Evolutionary conservation across 2,888 invertebrate species (phyloP), one percentile per base, ranked within the genome.

Genomic region (Shargacucullia verbasci): DNA sequence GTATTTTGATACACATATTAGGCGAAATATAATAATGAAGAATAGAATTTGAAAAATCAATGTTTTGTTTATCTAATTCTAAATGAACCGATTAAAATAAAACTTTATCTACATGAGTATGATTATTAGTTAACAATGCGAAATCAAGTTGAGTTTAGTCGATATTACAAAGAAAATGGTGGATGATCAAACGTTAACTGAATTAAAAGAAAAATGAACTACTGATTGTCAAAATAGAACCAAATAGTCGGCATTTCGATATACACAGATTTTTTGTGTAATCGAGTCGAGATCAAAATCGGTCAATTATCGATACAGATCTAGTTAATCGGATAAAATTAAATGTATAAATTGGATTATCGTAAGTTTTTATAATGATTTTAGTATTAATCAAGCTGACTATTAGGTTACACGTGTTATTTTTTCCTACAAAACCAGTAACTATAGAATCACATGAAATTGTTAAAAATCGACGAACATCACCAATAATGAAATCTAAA

Each of bases 171-270:
- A 14, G 11, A 15, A 33, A 48, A 35, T 8, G 11, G 33, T 29
- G n/a, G 0, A 35, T n/a, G 43, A 40, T 3, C 8, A 0, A 14
- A 55, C 27, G 2, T 11, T 6, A 29, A 41, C 31, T 0, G 9
- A 13, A 10, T 31, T 14, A 31, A 1, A 35, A 35, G n/a, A 29
- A 13, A 13, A 13, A 13, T 13, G 1, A 35, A 13, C 35, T 13
- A 13, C 35, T 35, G 12, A 13, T 7, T 0, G 7, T 35, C 2
- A 7, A 35, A 13, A 15, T 11, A 14, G 2, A 20, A 46, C 15
- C 33, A 55, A 31, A 15, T 44, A 48, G 43, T 55, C 56, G 47
- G n/a, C n/a, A 10, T 8, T 3, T 20, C 20, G n/a, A n/a, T n/a
- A n/a, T n/a, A n/a, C n/a, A n/a, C n/a, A n/a, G n/a, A n/a, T n/a